Percentiles rank a stretch among this genome's conserved stretches.
Evolutionary conservation across 2,113 vertebrate species (phyloP).

Genomic region (Gallinago media): DNA sequence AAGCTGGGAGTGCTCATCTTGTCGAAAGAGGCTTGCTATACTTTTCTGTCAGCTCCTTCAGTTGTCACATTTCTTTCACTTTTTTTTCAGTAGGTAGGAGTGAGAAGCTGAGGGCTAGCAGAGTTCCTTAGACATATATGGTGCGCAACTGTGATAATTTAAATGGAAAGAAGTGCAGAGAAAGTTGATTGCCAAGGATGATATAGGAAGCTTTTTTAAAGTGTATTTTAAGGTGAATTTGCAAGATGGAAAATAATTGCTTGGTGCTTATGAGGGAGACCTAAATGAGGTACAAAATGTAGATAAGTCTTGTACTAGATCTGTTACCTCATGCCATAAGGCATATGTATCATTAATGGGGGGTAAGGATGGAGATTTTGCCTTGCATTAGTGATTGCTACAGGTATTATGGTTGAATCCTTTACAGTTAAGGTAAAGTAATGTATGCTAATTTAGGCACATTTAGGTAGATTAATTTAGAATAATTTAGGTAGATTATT

Average conservation of each 20-base stretch:
- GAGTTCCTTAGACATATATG: background rate
- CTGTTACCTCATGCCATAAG: background rate
- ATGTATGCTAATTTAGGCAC: background rate
- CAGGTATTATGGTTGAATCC: background rate
- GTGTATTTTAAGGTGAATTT: background rate
- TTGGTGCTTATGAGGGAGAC: background rate
- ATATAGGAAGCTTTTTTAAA: background rate
- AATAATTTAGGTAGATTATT: background rate
- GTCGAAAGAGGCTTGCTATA: background rate
- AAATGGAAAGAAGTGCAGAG: background rate
- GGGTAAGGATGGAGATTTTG: background rate
- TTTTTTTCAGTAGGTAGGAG: slow-evolving; percentile 50
- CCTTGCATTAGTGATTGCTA: background rate
- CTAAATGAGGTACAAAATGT: background rate
- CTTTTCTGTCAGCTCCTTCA: slow-evolving; percentile 32
- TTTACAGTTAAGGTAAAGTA: background rate
- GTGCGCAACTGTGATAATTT: background rate
- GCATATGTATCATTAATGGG: background rate
- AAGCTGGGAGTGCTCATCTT: background rate
- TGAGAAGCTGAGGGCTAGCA: slow-evolving; percentile 57
- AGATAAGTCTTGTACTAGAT: background rate
- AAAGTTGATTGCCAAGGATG: background rate
- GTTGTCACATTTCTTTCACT: slow-evolving; percentile 38
- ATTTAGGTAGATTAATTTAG: too few relatives aligned
- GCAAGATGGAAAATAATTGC: background rate